Percentiles rank a stretch among this genome's conserved stretches.
Evolutionary conservation across 2,113 vertebrate genomes (phyloP).

Genomic region (Pachycephala philippinensis): DNA sequence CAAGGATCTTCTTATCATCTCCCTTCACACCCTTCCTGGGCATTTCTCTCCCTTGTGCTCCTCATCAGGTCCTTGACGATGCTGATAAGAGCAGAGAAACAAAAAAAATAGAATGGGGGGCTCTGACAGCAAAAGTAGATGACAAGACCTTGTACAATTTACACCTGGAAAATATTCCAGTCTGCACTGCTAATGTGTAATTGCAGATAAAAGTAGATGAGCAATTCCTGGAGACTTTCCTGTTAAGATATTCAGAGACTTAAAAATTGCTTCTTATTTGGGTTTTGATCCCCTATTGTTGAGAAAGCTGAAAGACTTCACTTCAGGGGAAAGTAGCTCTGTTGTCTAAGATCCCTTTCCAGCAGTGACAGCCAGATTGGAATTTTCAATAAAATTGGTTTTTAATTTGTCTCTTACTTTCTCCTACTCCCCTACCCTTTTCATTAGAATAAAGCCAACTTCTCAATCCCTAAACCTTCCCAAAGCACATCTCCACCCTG

Average conservation of each 20-base stretch:
- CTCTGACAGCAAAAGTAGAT: background rate
- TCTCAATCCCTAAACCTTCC: background rate
- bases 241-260: constrained; percentile 66
- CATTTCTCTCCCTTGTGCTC: constrained; percentile 5
- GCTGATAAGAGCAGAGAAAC: background rate
- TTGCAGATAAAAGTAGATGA: constrained; percentile 51
- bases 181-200: constrained; percentile 54
- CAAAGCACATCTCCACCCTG: background rate
- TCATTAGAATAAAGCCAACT: background rate
- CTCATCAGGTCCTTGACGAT: constrained; percentile 34
- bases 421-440: background rate
- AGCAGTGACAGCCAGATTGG: background rate
- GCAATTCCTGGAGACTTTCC: constrained; percentile 54
- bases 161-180: background rate
- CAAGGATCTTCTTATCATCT: background rate
- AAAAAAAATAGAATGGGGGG: background rate
- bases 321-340: background rate
- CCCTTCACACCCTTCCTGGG: background rate
- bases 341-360: background rate
- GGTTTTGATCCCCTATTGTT: constrained; percentile 40
- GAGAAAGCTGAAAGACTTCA: background rate
- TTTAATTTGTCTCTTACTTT: background rate
- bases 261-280: background rate
- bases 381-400: background rate
- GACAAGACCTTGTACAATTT: background rate